phyloP scores from a whole-genome alignment of 2,113 vertebrate species.

The Oxyura jamaicensis region DNA sequence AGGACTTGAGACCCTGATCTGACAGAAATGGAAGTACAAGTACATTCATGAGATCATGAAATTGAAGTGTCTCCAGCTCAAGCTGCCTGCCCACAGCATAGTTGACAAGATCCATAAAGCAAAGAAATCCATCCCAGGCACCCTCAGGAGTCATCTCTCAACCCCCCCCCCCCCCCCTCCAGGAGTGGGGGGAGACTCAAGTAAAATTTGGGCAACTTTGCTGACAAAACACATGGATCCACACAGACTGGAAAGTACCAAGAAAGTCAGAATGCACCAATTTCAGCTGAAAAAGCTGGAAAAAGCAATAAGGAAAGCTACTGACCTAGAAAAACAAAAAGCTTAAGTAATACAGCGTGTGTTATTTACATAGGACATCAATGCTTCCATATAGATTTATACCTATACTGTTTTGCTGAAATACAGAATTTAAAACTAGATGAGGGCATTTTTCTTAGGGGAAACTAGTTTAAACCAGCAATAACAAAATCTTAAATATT shows the following conservation, averaged over 20 bases:
- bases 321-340: neutral
- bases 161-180: neutral
- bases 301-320: neutral
- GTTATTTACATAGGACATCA: neutral
- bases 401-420: neutral
- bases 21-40: neutral
- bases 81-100: neutral
- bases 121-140: neutral
- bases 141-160: neutral
- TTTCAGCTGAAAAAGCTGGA: neutral
- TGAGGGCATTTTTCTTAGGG: neutral
- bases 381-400: neutral
- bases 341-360: neutral
- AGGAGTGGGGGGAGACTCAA: neutral
- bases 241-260: neutral
- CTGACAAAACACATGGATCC: neutral
- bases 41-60: neutral
- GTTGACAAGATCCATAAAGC: neutral
- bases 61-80: neutral
- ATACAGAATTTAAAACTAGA: neutral
- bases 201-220: neutral
- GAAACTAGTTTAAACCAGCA: neutral
- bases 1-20: conserved; percentile 22
- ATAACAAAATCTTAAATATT: neutral
- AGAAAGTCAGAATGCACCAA: fast-evolving